Conservation (phyloP, 1,140 invertebrate species). For the Drosophila lowei region DNA sequence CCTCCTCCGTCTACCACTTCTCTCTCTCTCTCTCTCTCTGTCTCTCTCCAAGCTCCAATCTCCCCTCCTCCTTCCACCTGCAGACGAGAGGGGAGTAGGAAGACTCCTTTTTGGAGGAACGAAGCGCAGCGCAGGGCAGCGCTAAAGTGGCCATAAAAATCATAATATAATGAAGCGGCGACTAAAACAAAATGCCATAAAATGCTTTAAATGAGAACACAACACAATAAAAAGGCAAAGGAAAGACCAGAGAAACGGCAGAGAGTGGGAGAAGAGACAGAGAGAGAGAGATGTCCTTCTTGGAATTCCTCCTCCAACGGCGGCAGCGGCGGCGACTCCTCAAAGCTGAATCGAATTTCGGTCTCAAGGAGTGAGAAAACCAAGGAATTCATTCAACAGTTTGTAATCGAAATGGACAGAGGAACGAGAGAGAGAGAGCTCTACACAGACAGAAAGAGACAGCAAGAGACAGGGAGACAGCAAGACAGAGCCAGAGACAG, state of each 20-base stretch:
- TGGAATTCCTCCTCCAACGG: slow-evolving; percentile 61
- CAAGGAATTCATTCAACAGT: slow-evolving; percentile 78
- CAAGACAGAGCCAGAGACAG: background rate
- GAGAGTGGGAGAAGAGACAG: background rate
- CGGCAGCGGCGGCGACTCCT: slow-evolving; percentile 49
- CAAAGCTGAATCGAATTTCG: slow-evolving; percentile 51
- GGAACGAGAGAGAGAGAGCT: background rate
- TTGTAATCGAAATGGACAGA: slow-evolving; percentile 69
- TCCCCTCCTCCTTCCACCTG: slow-evolving; percentile 13
- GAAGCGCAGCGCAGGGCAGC: slow-evolving; percentile 34
- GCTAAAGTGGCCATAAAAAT: slow-evolving; percentile 78
- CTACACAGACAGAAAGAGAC: background rate
- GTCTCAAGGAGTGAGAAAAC: slow-evolving; percentile 14
- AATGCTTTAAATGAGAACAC: slow-evolving; percentile 76
- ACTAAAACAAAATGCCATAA: slow-evolving; percentile 80
- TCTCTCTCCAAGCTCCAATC: too few relatives aligned
- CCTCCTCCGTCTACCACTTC: background rate
- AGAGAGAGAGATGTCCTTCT: slow-evolving; percentile 64
- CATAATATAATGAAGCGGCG: slow-evolving; percentile 72
- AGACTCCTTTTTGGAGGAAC: slow-evolving; percentile 15
- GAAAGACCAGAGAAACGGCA: slow-evolving; percentile 7
- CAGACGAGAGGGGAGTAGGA: slow-evolving; percentile 32
- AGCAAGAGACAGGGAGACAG: slow-evolving; percentile 8
- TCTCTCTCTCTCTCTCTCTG: too few relatives aligned
- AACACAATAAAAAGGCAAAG: slow-evolving; percentile 30